These are phyloP conservation scores for Oppia nitens DNA, from an alignment of 1,140 invertebrate genomes.

Conservation along the genomic window DNA sequence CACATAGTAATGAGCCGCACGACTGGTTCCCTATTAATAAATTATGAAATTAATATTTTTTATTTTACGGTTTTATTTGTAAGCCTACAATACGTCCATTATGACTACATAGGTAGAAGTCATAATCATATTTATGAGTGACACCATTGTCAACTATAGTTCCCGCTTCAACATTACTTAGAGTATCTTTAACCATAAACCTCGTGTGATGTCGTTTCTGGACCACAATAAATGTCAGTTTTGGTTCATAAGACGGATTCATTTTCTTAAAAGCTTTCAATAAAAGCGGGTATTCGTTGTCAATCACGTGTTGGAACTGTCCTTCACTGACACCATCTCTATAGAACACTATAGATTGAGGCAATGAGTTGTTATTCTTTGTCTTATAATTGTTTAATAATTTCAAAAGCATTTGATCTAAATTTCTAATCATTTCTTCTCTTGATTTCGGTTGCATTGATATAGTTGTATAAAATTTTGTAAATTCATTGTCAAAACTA, in stretches of 20 bases:
- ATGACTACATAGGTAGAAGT: conserved; percentile 63
- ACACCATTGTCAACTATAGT: conserved; percentile 63
- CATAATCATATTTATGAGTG: conserved; percentile 54
- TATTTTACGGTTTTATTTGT: too few relatives aligned
- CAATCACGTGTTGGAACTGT: conserved; percentile 26
- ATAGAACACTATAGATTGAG: conserved; percentile 29
- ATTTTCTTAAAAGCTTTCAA: neutral
- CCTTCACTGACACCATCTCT: conserved; percentile 33
- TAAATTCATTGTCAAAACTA: conserved; percentile 4
- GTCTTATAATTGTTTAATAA: conserved; percentile 37
- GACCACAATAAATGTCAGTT: conserved; percentile 14
- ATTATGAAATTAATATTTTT: neutral
- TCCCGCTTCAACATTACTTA: conserved; percentile 68
- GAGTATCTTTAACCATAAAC: conserved; percentile 2
- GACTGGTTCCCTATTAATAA: conserved; percentile 23
- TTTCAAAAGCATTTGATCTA: conserved; percentile 47
- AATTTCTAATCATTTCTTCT: conserved; percentile 28
- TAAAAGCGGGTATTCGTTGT: conserved; percentile 13
- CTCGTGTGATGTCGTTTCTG: conserved; percentile 18
- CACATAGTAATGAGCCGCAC: conserved; percentile 20
- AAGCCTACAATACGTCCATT: conserved; percentile 3
- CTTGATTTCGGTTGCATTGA: conserved; percentile 12
- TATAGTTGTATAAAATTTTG: conserved; percentile 13
- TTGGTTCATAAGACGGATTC: neutral
- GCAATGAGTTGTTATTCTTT: conserved; percentile 11